Evolutionary conservation across 2,113 vertebrate species (phyloP).

Genomic region (Tetraodon nigroviridis): DNA sequence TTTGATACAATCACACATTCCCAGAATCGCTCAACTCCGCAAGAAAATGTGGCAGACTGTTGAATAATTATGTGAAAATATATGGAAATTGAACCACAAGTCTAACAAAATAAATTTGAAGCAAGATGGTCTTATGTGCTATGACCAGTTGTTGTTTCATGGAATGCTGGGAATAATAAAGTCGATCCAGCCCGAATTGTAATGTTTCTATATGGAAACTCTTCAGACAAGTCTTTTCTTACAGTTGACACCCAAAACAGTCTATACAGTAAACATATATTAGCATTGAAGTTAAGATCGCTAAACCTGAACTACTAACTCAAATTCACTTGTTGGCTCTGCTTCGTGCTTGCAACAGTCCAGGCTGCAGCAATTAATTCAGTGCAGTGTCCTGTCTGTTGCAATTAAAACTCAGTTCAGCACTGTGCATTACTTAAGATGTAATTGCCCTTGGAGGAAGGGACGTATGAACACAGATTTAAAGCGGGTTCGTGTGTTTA

Average conservation of each 20-base stretch:
- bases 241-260: too few species aligned
- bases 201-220: too few species aligned
- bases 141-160: not conserved
- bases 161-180: not conserved
- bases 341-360: slow-evolving; percentile 6
- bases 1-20: slow-evolving; percentile 40
- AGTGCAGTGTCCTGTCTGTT: slow-evolving; percentile 37
- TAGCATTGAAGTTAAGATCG: too few species aligned
- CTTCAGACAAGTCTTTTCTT: too few species aligned
- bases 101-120: not conserved
- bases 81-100: slow-evolving; percentile 18
- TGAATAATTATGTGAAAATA: slow-evolving; percentile 32
- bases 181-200: too few species aligned
- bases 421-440: slow-evolving; percentile 36
- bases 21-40: slow-evolving; percentile 20
- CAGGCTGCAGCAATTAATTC: slow-evolving; percentile 40
- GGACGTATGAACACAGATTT: slow-evolving; percentile 2
- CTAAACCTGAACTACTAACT: not conserved
- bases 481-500: not conserved
- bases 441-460: slow-evolving; percentile 42
- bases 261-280: too few species aligned
- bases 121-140: not conserved
- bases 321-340: not conserved
- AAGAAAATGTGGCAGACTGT: slow-evolving; percentile 1
- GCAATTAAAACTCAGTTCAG: slow-evolving; percentile 27